Base-by-base conservation (phyloP, 2,113 vertebrate species). In the Sinocyclocheilus anophthalmus region DNA sequence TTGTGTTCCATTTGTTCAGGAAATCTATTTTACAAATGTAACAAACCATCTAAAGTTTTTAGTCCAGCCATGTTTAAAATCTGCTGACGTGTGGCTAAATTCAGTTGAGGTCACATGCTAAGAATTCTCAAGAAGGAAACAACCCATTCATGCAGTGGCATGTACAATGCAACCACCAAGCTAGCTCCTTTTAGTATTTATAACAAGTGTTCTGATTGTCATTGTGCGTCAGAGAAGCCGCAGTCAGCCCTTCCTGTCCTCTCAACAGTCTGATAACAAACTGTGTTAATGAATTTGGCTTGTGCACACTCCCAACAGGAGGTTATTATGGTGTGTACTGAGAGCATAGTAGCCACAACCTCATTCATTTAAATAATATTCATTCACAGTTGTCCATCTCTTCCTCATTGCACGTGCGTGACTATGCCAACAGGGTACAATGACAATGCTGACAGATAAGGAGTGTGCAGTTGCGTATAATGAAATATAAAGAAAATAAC, bases 351-450 rank as follows among this genome's bases (percentile, higher is more conserved):
- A 79, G 8, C 50, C 53, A 59, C 50, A 79, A 59, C 53, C 55
- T 39, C 48, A 42, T 61, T 63, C 33, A 63, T 80, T 80, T 57
- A 63, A 63, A 42, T 80, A 12, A n/a, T 24, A 63, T 24, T 80
- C 12, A 63, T 63, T 63, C 22, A 77, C 50, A 63, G 57, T 61
- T 78, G 20, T 73, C 39, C 22, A 63, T 80, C 77, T 63, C 77
- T 79, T 79, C 20, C 37, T 63, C 33, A 63, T 14, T n/a, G 37
- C 11, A 42, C 1, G 22, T 18, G 37, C 11, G 3, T 2, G 6
- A 8, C 22, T 61, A 37, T 80, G 33, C 59, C 55, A 63, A 22
- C 59, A 5, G 55, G 72, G 69, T 76, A 30, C 59, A 16, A 53
- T 50, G 24, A 63, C 24, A 33, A 22, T 42, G 18, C 59, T 18